Conservation (phyloP, 2,888 invertebrate genomes). For the Pachycephus smyrnensis region DNA sequence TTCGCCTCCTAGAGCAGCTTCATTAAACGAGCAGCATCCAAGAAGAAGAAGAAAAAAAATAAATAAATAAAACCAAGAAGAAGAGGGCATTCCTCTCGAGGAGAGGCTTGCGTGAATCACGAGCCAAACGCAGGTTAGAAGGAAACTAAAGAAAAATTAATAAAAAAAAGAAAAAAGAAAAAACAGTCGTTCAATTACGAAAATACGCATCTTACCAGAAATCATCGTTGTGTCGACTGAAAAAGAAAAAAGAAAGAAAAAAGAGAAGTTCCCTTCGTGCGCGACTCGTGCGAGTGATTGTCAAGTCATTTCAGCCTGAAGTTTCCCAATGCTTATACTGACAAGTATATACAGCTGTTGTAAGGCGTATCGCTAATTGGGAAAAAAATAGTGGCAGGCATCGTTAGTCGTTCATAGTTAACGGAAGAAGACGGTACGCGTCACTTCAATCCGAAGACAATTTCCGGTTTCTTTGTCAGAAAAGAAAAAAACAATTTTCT, state of each 20-base stretch:
- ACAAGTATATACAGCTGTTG: not conserved
- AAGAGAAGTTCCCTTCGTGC: not conserved
- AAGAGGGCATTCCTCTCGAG: not conserved
- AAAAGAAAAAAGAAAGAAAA: not conserved
- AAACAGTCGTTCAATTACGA: not conserved
- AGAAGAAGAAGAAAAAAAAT: slow-evolving; percentile 1
- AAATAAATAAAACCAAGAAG: slow-evolving; percentile 15
- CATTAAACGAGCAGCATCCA: slow-evolving; percentile 32
- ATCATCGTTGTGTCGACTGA: not conserved
- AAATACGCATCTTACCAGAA: not conserved
- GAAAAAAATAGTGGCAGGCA: not conserved
- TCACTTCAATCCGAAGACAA: not conserved
- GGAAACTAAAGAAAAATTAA: not conserved
- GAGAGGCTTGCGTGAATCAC: not conserved
- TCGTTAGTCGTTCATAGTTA: not conserved
- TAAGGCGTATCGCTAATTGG: not conserved
- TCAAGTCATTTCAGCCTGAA: not conserved
- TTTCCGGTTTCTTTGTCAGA: no score
- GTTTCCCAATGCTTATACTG: not conserved
- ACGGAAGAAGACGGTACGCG: not conserved
- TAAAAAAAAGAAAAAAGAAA: not conserved
- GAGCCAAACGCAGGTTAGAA: not conserved
- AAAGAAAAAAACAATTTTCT: no score
- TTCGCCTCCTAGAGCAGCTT: slow-evolving; percentile 55
- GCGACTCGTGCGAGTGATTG: not conserved